A percentile compares a stretch with the other conserved stretches of the same genome.
phyloP scores from a whole-genome alignment of 1,140 invertebrate species.

The Meloidogyne exigua region DNA sequence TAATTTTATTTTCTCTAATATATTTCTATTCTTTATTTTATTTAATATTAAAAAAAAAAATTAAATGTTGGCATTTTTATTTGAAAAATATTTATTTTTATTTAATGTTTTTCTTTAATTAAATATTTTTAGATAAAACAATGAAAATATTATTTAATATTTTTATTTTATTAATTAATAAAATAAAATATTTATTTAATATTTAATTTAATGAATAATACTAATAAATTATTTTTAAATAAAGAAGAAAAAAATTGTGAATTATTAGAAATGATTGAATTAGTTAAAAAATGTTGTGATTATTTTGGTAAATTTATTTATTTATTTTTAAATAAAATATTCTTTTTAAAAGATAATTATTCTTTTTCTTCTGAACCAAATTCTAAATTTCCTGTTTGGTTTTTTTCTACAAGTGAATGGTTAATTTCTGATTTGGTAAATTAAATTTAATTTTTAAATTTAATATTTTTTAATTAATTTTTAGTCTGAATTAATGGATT shows the following conservation, averaged over 20 bases:
- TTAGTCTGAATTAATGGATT: conserved; percentile 25
- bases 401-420: conserved; percentile 59
- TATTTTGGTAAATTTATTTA: conserved; percentile 36
- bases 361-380: conserved; percentile 45
- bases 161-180: too few species aligned
- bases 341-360: conserved; percentile 29
- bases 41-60: too few species aligned
- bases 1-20: too few species aligned
- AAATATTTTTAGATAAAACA: too few species aligned
- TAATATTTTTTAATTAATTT: neutral
- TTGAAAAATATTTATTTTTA: too few species aligned
- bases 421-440: conserved; percentile 47
- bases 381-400: conserved; percentile 46
- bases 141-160: too few species aligned
- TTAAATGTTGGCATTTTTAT: too few species aligned
- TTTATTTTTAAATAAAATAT: neutral
- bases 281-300: conserved; percentile 46
- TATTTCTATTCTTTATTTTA: too few species aligned
- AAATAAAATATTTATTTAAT: too few species aligned
- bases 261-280: conserved; percentile 23
- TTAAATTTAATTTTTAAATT: conserved; percentile 40
- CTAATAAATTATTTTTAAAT: too few species aligned
- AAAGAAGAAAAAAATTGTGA: neutral
- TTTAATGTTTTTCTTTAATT: too few species aligned
- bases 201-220: too few species aligned